A percentile compares a stretch with the other conserved stretches of the same genome.
phyloP scores from a whole-genome alignment of 2,113 vertebrate species.

The Solenodon paradoxus region DNA sequence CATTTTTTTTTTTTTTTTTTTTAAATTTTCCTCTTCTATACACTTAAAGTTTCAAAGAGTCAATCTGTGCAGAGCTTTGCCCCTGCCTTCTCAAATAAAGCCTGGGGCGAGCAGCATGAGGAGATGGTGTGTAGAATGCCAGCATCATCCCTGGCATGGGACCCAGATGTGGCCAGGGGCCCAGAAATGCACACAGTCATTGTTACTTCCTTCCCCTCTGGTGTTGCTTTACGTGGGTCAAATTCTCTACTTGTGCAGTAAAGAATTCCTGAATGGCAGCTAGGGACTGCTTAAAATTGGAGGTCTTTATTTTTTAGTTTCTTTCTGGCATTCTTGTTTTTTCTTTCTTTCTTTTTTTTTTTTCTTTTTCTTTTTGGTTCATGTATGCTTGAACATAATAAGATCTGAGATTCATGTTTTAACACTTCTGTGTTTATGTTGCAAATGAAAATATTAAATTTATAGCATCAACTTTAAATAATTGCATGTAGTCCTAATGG shows the following conservation, averaged over 20 bases:
- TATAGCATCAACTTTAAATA: neutral
- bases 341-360: no score
- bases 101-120: neutral
- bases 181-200: neutral
- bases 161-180: neutral
- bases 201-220: neutral
- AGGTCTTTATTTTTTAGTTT: neutral
- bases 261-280: slow-evolving; percentile 29
- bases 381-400: neutral
- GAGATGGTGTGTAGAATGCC: neutral
- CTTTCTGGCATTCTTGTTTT: no score
- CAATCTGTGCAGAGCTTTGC: neutral
- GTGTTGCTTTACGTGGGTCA: neutral
- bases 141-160: neutral
- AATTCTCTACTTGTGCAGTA: neutral
- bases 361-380: neutral
- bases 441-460: neutral
- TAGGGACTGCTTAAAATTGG: neutral
- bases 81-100: neutral
- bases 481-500: neutral
- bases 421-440: neutral
- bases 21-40: neutral
- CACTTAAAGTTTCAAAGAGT: neutral
- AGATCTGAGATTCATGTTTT: neutral
- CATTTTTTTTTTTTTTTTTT: no score